Evolutionary conservation across 1,140 invertebrate species (phyloP), one percentile per base, ranked within the genome.

Genomic region (Heterodera schachtii): DNA sequence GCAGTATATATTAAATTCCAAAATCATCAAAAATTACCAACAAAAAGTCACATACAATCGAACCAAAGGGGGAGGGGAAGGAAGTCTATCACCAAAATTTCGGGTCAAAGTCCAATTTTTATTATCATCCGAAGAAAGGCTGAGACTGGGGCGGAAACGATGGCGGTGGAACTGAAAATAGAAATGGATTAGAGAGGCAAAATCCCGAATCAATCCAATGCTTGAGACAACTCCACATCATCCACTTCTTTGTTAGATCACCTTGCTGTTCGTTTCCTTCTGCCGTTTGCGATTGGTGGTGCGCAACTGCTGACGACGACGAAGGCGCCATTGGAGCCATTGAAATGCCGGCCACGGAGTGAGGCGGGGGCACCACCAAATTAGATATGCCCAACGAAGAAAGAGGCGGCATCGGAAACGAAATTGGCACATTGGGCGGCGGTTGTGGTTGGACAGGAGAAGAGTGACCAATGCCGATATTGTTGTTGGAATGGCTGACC

Each of bases 361-460:
- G 31, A 57, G 84, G 79, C 43, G 88, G 87, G 41, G 86, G 87
- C 41, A 84, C 76, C 19, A 86, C 81, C n/a, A 89, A 76, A 43
- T 88, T 77, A 6, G 76, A 82, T 46, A 89, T 89, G 47, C 88
- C 88, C 11, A 89, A 73, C 13, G 85, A 84, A 43, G 83, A 85
- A 11, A 89, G 75, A n/a, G 87, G 80, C 13, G 88, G 88, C 88
- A 89, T 89, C 21, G 88, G 87, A 79, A 89, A 89, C 46, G 84
- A 80, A 11, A 88, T 66, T 46, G 81, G 85, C 8, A 80, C 73
- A 5, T 77, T 73, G 16, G 57, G 4, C 44, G 78, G 70, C 46
- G 46, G n/a, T 41, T 73, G 73, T 79, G 41, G 80, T 49, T 57
- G 74, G 16, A 73, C 60, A 49, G 52, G 64, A n/a, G 19, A 8